A percentile compares a stretch with the other conserved stretches of the same genome.
Evolutionary conservation across 2,113 vertebrate species (phyloP).

Genomic region (Dipodomys merriami): DNA sequence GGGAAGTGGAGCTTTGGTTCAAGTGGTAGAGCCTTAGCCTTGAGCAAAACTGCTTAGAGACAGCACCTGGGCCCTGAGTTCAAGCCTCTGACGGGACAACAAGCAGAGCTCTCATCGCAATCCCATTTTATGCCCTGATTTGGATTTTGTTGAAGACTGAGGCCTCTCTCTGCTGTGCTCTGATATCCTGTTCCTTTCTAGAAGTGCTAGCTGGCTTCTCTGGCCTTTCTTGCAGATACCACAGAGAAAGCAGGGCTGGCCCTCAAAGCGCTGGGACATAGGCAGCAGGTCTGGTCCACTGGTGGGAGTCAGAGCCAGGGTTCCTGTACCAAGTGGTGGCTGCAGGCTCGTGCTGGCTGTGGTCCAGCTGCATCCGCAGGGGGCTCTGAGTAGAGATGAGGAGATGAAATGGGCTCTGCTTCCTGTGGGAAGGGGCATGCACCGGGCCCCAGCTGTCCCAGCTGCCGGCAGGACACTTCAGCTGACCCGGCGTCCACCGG

Average conservation of each 20-base stretch:
- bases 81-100: no score
- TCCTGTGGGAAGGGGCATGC: neutral
- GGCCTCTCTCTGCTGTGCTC: neutral
- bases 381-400: neutral
- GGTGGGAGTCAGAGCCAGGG: no score
- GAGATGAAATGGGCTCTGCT: neutral
- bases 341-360: neutral
- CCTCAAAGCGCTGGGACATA: no score
- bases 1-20: no score
- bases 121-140: no score
- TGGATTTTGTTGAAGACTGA: neutral
- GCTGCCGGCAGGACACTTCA: neutral
- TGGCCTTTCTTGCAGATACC: rapidly evolving
- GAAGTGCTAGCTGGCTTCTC: neutral
- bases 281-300: no score
- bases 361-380: neutral
- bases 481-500: neutral
- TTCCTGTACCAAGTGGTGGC: no score
- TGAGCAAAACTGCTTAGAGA: no score
- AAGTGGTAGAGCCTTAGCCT: no score
- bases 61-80: no score
- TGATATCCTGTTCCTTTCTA: neutral
- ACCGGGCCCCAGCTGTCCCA: neutral
- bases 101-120: no score
- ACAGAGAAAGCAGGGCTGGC: no score